Evolutionary conservation across 2,113 vertebrate genomes (phyloP).

Genomic region (Phyllostomus discolor): DNA sequence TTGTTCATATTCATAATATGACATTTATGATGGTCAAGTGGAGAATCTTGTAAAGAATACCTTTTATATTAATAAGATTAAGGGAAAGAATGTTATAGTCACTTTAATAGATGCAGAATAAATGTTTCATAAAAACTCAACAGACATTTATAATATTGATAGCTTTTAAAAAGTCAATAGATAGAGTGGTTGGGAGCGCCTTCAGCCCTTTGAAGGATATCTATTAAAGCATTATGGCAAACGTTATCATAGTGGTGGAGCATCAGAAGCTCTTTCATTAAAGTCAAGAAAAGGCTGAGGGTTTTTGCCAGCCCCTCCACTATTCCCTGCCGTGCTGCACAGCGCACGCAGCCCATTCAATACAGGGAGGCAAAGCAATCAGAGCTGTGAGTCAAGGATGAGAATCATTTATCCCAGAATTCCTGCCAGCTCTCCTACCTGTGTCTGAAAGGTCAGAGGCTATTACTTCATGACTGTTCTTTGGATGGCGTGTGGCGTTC

Average conservation of each 20-base stretch:
- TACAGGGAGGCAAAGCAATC: neutral
- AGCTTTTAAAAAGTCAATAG: neutral
- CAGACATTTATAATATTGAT: neutral
- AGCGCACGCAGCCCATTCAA: neutral
- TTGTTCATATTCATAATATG: neutral
- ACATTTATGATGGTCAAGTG: neutral
- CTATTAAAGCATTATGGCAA: neutral
- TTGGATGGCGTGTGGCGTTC: accelerated
- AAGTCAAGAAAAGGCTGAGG: neutral
- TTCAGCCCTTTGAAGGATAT: neutral
- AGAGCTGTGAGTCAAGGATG: neutral
- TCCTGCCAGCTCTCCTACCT: neutral
- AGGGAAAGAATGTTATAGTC: neutral
- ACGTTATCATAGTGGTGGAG: too few relatives aligned
- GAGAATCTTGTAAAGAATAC: neutral
- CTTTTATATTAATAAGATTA: neutral
- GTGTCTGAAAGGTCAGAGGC: neutral
- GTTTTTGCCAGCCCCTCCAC: neutral
- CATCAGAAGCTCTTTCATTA: neutral
- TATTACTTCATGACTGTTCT: too few relatives aligned
- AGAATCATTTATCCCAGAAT: neutral
- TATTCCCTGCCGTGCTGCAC: neutral
- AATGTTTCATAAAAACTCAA: neutral
- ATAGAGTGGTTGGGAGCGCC: neutral
- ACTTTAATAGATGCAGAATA: neutral